Percentiles rank a stretch among this genome's conserved stretches.
phyloP scores from a whole-genome alignment of 2,797 vertebrate genomes.

The Premnoplex brunnescens region DNA sequence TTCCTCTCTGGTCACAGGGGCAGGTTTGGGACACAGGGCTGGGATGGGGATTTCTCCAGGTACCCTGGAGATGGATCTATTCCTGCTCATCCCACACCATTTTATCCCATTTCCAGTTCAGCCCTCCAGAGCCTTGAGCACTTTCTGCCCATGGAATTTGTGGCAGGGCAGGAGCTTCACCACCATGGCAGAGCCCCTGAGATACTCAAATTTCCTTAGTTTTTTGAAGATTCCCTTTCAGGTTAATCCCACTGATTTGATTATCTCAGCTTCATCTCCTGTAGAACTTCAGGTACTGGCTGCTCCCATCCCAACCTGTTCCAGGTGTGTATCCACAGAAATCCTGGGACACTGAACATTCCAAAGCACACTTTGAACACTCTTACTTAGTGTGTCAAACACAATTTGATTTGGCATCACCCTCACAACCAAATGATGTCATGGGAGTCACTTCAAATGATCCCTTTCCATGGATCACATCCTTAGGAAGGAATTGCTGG shows the following conservation, averaged over 20 bases:
- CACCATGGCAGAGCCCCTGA: not conserved
- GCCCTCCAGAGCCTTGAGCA: not conserved
- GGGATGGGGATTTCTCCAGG: not conserved
- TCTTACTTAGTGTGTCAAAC: not conserved
- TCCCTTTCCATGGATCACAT: not conserved
- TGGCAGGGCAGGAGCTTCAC: accelerated
- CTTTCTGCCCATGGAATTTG: not conserved
- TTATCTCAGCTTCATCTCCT: not conserved
- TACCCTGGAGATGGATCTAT: not conserved
- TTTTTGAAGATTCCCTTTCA: not conserved
- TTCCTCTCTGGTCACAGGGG: accelerated
- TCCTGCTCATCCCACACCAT: not conserved
- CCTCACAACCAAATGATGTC: not conserved
- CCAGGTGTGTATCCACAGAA: not conserved
- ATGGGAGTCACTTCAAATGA: not conserved
- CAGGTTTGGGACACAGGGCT: not conserved
- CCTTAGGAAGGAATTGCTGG: not conserved
- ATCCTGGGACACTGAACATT: not conserved
- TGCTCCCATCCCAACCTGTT: not conserved
- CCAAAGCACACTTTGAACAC: not conserved
- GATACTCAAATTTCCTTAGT: accelerated
- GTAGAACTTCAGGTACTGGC: not conserved
- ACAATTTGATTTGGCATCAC: not conserved
- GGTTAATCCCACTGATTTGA: not conserved
- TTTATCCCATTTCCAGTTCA: not conserved